These are phyloP conservation scores for Rotaria magnacalcarata DNA, from an alignment of 2,888 invertebrate genomes.

Conservation along the genomic window DNA sequence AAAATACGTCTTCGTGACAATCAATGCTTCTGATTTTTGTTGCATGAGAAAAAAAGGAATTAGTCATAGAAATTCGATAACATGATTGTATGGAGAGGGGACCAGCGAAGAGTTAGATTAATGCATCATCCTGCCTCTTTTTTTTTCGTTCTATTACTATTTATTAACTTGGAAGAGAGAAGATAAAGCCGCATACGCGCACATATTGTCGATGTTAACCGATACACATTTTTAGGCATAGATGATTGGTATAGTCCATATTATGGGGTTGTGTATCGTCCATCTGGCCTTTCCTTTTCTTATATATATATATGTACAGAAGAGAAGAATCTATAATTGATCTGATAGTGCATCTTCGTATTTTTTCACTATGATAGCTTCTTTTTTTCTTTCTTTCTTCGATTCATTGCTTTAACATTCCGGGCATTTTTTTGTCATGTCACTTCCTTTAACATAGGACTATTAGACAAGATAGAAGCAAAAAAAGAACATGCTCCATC, in stretches of 20 bases:
- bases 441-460: not conserved
- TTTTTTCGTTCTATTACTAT: too few species aligned
- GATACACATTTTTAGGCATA: too few species aligned
- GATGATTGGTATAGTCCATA: too few species aligned
- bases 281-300: not conserved
- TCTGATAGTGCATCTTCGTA: not conserved
- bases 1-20: too few species aligned
- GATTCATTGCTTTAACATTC: not conserved
- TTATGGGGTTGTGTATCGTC: not conserved
- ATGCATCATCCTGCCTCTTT: too few species aligned
- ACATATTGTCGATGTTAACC: not conserved
- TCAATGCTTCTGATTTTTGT: too few species aligned
- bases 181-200: too few species aligned
- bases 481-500: not conserved
- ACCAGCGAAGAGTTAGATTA: too few species aligned
- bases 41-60: too few species aligned
- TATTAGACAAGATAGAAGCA: not conserved
- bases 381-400: not conserved
- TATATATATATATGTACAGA: not conserved
- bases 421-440: not conserved
- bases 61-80: too few species aligned
- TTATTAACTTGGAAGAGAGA: too few species aligned
- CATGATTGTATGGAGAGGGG: too few species aligned
- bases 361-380: not conserved
- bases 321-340: not conserved